A percentile compares a stretch with the other conserved stretches of the same genome.
Conservation (phyloP, 2,888 invertebrate genomes). For the Ctenicera cuprea region DNA sequence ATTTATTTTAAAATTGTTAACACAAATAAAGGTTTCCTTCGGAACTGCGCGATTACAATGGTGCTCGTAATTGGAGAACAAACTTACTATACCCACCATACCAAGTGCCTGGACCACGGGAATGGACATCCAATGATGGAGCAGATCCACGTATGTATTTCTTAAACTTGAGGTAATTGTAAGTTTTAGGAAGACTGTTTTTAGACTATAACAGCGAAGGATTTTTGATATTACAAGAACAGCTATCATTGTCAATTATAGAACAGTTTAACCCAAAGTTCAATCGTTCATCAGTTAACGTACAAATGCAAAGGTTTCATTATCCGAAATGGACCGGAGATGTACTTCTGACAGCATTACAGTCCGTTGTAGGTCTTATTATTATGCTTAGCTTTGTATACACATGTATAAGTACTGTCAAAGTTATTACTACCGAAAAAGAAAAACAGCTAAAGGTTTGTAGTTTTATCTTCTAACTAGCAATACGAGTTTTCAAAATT, state of each 20-base stretch:
- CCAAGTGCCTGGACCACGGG: slow-evolving; percentile 59
- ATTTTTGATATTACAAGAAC: slow-evolving; percentile 80
- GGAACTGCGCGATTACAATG: slow-evolving; percentile 72
- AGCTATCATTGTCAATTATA: slow-evolving; percentile 63
- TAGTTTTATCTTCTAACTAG: too few species aligned
- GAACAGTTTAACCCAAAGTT: slow-evolving; percentile 45
- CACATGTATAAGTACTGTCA: slow-evolving; percentile 86
- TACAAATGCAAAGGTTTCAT: slow-evolving; percentile 81
- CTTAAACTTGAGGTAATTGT: background rate
- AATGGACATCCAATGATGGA: slow-evolving; percentile 38
- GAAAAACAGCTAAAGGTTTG: slow-evolving; percentile 83
- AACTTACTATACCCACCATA: slow-evolving; percentile 74
- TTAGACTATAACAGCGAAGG: slow-evolving; percentile 79
- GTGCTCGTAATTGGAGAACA: slow-evolving; percentile 78
- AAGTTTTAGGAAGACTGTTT: slow-evolving; percentile 37
- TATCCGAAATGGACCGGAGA: slow-evolving; percentile 84
- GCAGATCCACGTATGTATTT: slow-evolving; percentile 52
- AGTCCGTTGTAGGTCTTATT: slow-evolving; percentile 83
- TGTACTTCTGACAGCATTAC: slow-evolving; percentile 78
- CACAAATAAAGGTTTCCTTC: slow-evolving; percentile 75
- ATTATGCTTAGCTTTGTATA: slow-evolving; percentile 88
- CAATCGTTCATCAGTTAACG: slow-evolving; percentile 42
- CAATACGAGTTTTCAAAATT: background rate
- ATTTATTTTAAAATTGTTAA: too few species aligned
- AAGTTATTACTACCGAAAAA: slow-evolving; percentile 84